Conservation (phyloP, 2,888 invertebrate genomes). For the Rugalucina vietnamica region DNA sequence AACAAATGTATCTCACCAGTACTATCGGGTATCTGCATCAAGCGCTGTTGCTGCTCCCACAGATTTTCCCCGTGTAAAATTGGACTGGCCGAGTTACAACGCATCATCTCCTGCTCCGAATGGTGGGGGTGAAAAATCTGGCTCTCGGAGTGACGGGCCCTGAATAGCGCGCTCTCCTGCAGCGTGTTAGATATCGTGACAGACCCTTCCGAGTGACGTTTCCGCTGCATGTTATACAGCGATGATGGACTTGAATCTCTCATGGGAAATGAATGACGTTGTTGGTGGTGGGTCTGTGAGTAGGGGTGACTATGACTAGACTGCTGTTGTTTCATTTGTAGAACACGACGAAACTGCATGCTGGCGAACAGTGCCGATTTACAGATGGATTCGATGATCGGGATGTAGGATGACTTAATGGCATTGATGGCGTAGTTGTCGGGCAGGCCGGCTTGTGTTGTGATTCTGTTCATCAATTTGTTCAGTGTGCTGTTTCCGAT, state of each 20-base stretch:
- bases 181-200: constrained; percentile 49
- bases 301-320: constrained; percentile 37
- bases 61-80: constrained; percentile 11
- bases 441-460: constrained; percentile 68
- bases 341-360: constrained; percentile 58
- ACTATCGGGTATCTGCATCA: neutral
- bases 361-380: constrained; percentile 62
- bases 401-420: constrained; percentile 78
- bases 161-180: constrained; percentile 49
- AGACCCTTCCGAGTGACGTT: constrained; percentile 59
- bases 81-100: constrained; percentile 60
- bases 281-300: constrained; percentile 28
- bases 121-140: constrained; percentile 35
- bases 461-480: constrained; percentile 71
- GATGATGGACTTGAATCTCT: neutral
- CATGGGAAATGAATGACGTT: constrained; percentile 10
- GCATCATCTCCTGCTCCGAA: constrained; percentile 30
- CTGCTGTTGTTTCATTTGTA: constrained; percentile 61
- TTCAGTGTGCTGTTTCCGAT: constrained; percentile 78
- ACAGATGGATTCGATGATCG: constrained; percentile 73
- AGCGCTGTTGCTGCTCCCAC: constrained; percentile 33
- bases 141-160: constrained; percentile 48
- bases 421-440: constrained; percentile 79
- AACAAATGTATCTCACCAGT: too few relatives aligned
- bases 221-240: constrained; percentile 24